Base-by-base conservation (phyloP, 2,888 invertebrate genomes). In the Ectemnius cavifrons region DNA sequence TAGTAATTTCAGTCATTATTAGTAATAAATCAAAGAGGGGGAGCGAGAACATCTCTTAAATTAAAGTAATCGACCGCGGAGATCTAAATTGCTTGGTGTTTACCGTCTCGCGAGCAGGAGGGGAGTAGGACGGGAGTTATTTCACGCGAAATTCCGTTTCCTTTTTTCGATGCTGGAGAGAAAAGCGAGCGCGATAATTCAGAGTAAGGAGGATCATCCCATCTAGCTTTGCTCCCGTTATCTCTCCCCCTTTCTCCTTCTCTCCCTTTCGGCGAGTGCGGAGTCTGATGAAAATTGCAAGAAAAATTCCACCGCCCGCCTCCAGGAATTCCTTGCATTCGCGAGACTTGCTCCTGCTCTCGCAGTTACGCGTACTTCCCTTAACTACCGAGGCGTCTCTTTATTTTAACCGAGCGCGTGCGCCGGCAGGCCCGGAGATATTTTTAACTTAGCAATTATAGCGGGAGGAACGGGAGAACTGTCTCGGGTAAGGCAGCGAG, bases 381-480 rank as follows among this genome's bases (percentile, higher is more conserved):
- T 73, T 73, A 77, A 77, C 77, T 75, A 74, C 81, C 75, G 62
- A 69, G 75, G 75, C 84, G 71, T 79, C 75, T 76, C 79, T 78
- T 81, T 79, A 84, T 81, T 84, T 82, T 81, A 70, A 68, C 75
- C 61, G 37, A 37, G 37, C 37, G 11, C 37, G 37, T 11, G 37
- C 37, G 37, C 37, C 37, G 37, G 8, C 67, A 64, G 65, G 46
- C 72, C 69, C 60, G 66, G 71, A 79, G 84, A 84, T 82, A 85
- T 84, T 84, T 84, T 85, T 84, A 84, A 82, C 80, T 85, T 75
- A 77, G 77, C 79, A 84, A 85, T 84, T 85, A 82, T 58, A 71
- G 80, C 58, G n/a, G 49, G 47, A 69, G 52, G 57, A 65, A 57
- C 47, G 62, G 52, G 27, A 60, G 52, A 52, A 13, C 14, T 14